Conservation (phyloP, 2,797 vertebrate genomes). For the Ibycter americanus region DNA sequence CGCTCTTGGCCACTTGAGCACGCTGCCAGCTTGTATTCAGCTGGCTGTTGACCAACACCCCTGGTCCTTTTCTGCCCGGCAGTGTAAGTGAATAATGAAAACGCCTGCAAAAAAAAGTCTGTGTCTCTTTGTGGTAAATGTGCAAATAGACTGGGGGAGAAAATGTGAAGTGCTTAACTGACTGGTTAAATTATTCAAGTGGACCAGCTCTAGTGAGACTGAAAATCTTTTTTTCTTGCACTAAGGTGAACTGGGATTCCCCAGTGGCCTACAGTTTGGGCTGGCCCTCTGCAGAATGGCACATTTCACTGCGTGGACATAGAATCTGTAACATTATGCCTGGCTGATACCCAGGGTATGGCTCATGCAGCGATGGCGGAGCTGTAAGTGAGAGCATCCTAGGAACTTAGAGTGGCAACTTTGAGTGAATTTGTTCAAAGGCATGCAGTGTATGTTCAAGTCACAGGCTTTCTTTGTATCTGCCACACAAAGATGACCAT, state of each 20-base stretch:
- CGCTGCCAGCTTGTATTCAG: too few species aligned
- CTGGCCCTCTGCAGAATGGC: neutral
- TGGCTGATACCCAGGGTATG: neutral
- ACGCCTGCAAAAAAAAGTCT: neutral
- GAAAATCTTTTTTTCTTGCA: neutral
- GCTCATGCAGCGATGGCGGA: neutral
- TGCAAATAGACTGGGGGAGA: neutral
- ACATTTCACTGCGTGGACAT: neutral
- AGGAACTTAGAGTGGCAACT: neutral
- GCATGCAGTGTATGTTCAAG: neutral
- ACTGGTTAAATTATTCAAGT: constrained; percentile 9
- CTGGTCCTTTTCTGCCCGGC: too few species aligned
- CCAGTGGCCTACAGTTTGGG: neutral
- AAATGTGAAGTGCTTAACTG: neutral
- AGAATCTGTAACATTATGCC: neutral
- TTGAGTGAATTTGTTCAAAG: neutral
- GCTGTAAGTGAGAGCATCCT: neutral
- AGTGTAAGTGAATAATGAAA: neutral
- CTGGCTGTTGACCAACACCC: too few species aligned
- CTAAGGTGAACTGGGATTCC: neutral
- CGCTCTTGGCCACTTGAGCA: too few species aligned
- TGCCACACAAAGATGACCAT: neutral
- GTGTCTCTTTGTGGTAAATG: neutral
- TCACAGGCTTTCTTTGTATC: neutral
- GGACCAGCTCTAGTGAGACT: neutral